Conservation (phyloP, 2,797 vertebrate genomes). For the Streptopelia turtur region DNA sequence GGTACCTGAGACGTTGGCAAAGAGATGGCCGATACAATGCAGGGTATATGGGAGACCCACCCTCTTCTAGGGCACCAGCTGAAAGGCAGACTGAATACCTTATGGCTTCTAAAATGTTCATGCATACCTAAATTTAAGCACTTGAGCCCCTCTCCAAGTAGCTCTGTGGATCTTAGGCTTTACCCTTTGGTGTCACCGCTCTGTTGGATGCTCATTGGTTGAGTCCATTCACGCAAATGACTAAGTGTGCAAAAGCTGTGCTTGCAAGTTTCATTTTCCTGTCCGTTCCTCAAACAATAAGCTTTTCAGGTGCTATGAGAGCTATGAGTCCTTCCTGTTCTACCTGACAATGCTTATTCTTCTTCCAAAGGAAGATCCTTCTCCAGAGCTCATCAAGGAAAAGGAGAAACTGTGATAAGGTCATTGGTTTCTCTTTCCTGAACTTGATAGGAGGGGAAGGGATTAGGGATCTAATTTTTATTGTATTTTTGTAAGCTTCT, state of each 20-base stretch:
- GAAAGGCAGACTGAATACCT: background rate
- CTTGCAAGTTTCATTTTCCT: background rate
- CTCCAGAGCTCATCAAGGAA: background rate
- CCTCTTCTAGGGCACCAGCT: background rate
- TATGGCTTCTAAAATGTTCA: background rate
- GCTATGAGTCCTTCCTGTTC: background rate
- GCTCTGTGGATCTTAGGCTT: background rate
- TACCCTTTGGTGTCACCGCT: background rate
- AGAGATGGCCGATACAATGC: background rate
- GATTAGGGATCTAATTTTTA: background rate
- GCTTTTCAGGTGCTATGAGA: background rate
- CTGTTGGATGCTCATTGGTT: background rate
- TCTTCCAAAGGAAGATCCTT: background rate
- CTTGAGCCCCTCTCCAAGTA: background rate
- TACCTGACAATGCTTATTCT: background rate
- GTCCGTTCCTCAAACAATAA: background rate
- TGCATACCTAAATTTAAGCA: background rate
- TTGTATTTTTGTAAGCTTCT: background rate
- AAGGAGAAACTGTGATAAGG: background rate
- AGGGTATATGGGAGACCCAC: background rate
- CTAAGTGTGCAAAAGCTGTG: background rate
- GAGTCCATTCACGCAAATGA: background rate
- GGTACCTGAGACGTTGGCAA: background rate
- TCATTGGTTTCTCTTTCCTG: background rate
- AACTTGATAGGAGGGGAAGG: background rate